Base-by-base conservation (phyloP, 30 jellyfish, hydroid and myxozoan genomes). In the Clytia hemisphaerica region DNA sequence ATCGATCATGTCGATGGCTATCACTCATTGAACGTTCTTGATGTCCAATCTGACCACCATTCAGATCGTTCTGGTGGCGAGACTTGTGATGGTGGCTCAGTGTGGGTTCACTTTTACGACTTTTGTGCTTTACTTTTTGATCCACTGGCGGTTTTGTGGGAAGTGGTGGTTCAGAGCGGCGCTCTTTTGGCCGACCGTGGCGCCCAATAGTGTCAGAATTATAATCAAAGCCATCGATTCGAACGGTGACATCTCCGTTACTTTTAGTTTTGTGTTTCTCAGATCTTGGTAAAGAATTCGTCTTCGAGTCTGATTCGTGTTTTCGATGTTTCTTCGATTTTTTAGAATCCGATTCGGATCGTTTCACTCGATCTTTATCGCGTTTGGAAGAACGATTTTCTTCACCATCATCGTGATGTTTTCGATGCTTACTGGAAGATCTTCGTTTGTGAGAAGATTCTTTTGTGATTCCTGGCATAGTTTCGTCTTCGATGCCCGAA, bases 401-500 rank as follows among this genome's bases (percentile, higher is more conserved):
- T 22, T 57, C 44, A 28, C 1, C 2, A 5, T 33, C 44, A 31
- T 57, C 5, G 7, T 57, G 25, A 22, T 57, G 70, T 57, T 57
- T 57, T 22, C 30, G 25, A n/a, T 28, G 37, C 4, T 57, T 45
- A 9, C 24, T 30, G 12, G 25, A 22, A 6, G 37, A 33, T 26
- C 16, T 31, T 57, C 30, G 18, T 22, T 26, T 33, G n/a, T n/a
- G n/a, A n/a, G n/a, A n/a, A n/a, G n/a, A n/a, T 57, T 57, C 70
- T 22, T 45, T 57, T 45, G 30, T 57, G 5, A 57, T n/a, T 22
- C 70, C 70, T 6, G 70, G 70, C 70, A 57, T 57, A 6, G 70
- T 57, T n/a, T n/a, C n/a, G 15, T 57, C 70, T 22, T 57, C 70
- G 30, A 57, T 57, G 30, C 70, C 70, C 15, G 70, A 57, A 57